A percentile compares a stretch with the other conserved stretches of the same genome.
Evolutionary conservation across 2,113 vertebrate species (phyloP).

Genomic region (Phocoena phocoena): DNA sequence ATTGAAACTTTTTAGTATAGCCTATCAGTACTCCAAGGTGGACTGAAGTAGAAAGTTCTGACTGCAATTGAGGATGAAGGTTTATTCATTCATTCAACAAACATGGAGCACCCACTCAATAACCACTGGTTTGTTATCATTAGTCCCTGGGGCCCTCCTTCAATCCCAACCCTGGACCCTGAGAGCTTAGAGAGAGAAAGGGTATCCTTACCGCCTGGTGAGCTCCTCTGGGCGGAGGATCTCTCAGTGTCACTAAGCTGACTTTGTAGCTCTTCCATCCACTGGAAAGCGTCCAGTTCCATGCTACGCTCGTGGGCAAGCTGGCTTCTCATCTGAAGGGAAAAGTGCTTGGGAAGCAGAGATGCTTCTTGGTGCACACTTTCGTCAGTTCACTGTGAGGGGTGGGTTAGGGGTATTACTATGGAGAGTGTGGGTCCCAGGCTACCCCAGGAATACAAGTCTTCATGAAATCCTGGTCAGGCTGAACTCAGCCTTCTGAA

Average conservation of each 20-base stretch:
- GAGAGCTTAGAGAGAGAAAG: background rate
- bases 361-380: background rate
- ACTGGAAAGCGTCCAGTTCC: slow-evolving; percentile 86
- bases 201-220: slow-evolving; percentile 70
- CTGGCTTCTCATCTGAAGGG: slow-evolving; percentile 79
- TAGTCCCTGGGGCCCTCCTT: background rate
- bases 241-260: slow-evolving; percentile 76
- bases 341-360: background rate
- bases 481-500: background rate
- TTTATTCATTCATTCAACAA: background rate
- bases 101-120: background rate
- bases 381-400: background rate
- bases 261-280: slow-evolving; percentile 81
- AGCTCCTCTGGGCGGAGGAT: slow-evolving; percentile 57
- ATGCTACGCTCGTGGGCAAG: slow-evolving; percentile 83
- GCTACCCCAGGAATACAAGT: background rate
- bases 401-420: background rate
- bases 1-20: background rate
- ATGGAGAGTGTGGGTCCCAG: background rate
- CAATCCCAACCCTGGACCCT: background rate
- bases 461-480: background rate
- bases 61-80: background rate
- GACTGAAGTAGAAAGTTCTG: background rate
- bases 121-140: background rate
- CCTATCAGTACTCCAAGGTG: background rate